Conservation (phyloP, 2,888 invertebrate species). For the Hemithea aestivaria region DNA sequence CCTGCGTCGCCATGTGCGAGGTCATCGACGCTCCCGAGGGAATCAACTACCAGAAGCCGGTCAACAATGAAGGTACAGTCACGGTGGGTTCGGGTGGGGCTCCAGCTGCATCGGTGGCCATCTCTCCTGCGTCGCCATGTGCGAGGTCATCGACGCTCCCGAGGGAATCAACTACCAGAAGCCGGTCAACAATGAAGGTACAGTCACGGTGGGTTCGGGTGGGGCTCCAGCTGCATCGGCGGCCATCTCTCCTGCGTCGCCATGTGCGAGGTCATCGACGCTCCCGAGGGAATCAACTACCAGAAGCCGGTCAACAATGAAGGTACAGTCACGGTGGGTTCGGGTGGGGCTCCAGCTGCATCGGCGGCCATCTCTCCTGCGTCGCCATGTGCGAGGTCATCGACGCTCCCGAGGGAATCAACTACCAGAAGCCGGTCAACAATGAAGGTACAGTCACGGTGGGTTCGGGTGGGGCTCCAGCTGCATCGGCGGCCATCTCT, state of each 20-base stretch:
- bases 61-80: constrained; percentile 54
- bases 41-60: constrained; percentile 74
- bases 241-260: constrained; percentile 88
- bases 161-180: constrained; percentile 79
- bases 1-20: constrained; percentile 90
- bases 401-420: constrained; percentile 82
- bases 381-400: constrained; percentile 90
- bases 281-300: constrained; percentile 80
- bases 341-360: constrained; percentile 86
- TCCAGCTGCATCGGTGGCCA: constrained; percentile 86
- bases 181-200: constrained; percentile 61
- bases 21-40: constrained; percentile 85
- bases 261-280: constrained; percentile 88
- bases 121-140: constrained; percentile 87
- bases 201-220: constrained; percentile 79
- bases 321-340: constrained; percentile 62
- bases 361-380: constrained; percentile 86
- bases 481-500: constrained; percentile 84
- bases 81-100: constrained; percentile 85
- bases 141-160: constrained; percentile 88
- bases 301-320: constrained; percentile 65
- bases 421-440: constrained; percentile 68
- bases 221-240: constrained; percentile 88
- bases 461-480: constrained; percentile 89
- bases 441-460: constrained; percentile 70